phyloP scores from a whole-genome alignment of 2,888 invertebrate genomes.

The Andricus curvator region DNA sequence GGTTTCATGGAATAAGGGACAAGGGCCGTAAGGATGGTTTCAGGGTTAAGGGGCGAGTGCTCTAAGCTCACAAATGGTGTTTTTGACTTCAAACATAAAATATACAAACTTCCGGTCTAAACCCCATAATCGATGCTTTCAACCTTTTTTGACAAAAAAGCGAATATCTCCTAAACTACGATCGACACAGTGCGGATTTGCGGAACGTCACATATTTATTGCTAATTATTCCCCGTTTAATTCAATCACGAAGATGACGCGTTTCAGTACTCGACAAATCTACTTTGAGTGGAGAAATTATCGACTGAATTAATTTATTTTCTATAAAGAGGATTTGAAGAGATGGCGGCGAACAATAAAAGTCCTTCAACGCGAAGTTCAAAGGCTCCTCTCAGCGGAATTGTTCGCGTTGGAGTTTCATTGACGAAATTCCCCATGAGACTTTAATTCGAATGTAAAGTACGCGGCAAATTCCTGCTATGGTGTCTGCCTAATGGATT shows the following conservation, averaged over 20 bases:
- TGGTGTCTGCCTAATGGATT: constrained; percentile 65
- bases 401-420: constrained; percentile 42
- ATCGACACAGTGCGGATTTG: too few species aligned
- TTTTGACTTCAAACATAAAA: too few species aligned
- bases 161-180: too few species aligned
- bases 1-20: too few species aligned
- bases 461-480: constrained; percentile 62
- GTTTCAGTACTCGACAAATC: background rate
- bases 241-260: background rate
- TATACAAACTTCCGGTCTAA: too few species aligned
- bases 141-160: too few species aligned
- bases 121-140: too few species aligned
- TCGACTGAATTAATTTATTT: background rate
- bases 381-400: constrained; percentile 44
- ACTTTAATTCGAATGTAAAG: constrained; percentile 55
- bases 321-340: background rate
- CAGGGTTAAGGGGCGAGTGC: too few species aligned
- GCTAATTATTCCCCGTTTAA: too few species aligned
- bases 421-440: constrained; percentile 42
- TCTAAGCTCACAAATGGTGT: too few species aligned
- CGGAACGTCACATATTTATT: too few species aligned
- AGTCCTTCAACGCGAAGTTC: constrained; percentile 43
- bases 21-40: too few species aligned
- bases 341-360: background rate
- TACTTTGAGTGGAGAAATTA: background rate